A percentile compares a stretch with the other conserved stretches of the same genome.
phyloP scores from a whole-genome alignment of 2,113 vertebrate species.

The Hassar affinis region DNA sequence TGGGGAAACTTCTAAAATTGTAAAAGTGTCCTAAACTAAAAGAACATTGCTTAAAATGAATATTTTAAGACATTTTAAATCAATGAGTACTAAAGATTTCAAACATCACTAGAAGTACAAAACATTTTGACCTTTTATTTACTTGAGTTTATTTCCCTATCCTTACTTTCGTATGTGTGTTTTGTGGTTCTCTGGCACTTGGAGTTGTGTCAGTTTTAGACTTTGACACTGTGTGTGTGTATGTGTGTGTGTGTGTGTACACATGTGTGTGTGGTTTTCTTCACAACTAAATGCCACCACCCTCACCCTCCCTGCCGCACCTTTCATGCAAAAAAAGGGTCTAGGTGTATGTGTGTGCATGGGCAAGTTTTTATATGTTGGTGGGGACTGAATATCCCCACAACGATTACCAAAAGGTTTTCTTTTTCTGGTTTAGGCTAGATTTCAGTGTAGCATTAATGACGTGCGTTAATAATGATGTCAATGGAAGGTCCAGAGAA shows the following conservation, averaged over 20 bases:
- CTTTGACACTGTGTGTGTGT: constrained; percentile 1
- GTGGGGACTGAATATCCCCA: background rate
- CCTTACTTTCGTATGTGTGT: constrained; percentile 12
- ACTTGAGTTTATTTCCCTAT: background rate
- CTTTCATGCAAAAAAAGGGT: constrained; percentile 2
- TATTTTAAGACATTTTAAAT: background rate
- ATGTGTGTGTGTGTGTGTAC: background rate
- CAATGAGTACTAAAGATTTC: background rate
- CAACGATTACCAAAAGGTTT: background rate
- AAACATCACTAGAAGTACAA: background rate
- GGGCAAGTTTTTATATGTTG: background rate
- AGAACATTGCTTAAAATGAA: background rate
- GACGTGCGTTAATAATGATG: background rate
- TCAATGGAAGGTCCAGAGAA: background rate
- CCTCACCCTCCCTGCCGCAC: constrained; percentile 9
- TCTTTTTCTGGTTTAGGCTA: background rate
- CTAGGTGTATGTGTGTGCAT: background rate
- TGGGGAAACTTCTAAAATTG: background rate
- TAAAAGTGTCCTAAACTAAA: background rate
- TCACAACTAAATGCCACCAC: constrained; percentile 37
- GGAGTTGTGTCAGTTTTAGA: background rate
- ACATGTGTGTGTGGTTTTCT: background rate
- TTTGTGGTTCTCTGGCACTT: constrained; percentile 10
- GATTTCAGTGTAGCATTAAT: background rate
- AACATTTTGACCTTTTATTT: too few relatives aligned